Conservation (phyloP, 2,888 invertebrate genomes). For the Melieria crassipennis region DNA sequence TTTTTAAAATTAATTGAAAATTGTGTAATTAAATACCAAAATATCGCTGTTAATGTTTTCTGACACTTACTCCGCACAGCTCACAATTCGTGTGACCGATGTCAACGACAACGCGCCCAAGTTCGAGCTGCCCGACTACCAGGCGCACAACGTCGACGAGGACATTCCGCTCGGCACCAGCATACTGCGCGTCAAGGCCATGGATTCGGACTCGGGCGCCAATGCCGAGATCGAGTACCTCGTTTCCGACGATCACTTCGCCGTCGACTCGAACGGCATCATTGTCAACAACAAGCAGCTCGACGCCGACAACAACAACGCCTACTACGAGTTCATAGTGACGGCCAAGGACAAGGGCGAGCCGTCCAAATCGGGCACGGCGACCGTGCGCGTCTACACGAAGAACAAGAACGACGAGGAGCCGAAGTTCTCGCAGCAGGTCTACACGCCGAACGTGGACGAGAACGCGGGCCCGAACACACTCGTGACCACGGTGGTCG, state of each 20-base stretch:
- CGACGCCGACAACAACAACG: conserved; percentile 96
- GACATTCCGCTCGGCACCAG: conserved; percentile 92
- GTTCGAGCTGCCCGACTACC: conserved; percentile 95
- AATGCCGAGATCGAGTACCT: conserved; percentile 95
- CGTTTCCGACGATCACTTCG: conserved; percentile 92
- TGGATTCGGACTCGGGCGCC: conserved; percentile 93
- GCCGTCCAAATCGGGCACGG: conserved; percentile 90
- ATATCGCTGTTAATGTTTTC: not conserved
- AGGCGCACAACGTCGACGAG: conserved; percentile 95
- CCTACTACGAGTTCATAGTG: conserved; percentile 93
- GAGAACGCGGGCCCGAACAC: conserved; percentile 96
- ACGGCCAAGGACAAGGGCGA: conserved; percentile 96
- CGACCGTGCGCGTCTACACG: conserved; percentile 95
- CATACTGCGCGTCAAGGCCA: conserved; percentile 94
- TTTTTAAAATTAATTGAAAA: too few species aligned
- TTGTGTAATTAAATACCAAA: not conserved
- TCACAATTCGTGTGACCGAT: conserved; percentile 93
- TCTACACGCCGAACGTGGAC: conserved; percentile 95
- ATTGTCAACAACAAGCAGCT: conserved; percentile 92
- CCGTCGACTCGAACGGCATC: conserved; percentile 91
- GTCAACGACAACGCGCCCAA: conserved; percentile 98
- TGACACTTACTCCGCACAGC: conserved; percentile 68
- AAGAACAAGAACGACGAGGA: conserved; percentile 98
- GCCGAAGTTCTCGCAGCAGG: conserved; percentile 95
- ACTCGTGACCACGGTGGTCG: conserved; percentile 94